Base-by-base conservation (phyloP, 2,797 vertebrate genomes). In the Fratercula arctica region DNA sequence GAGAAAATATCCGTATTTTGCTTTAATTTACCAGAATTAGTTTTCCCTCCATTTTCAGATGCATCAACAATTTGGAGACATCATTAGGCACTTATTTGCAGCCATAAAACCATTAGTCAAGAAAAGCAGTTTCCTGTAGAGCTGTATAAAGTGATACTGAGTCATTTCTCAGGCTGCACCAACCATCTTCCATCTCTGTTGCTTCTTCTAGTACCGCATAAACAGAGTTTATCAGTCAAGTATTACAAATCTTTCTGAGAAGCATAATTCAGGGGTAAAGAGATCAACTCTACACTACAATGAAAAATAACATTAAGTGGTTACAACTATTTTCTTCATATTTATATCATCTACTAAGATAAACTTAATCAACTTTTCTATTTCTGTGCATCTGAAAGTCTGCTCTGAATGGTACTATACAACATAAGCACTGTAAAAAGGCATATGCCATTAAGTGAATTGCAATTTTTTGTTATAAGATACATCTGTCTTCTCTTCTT, bases 1-100 rank as follows among this genome's bases (percentile, higher is more conserved):
- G 37, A 87, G 39, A 51, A 90, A 79, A 81, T 6, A 85, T 13
- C 19, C 1, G 3, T 54, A 69, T 69, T 94, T 82, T 63, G 33
- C 46, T 96, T 87, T 82, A 66, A 79, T 95, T 84, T 75, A 95
- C 61, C 69, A 91, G 64, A 92, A 89, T 89, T 51, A 87, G 51
- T 74, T 83, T 91, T 67, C 51, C 60, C 63, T 78, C 51, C 23
- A 46, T 88, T 93, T 96, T 88, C 79, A 93, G 69, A 81, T 24
- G 43, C 45, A 92, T 82, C 69, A 96, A 87, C 46, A 87, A 81
- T 93, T 74, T 93, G 74, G 54, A 93, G 86, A 82, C 63, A 87
- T 87, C 63, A 37, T 63, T 64, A 83, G 70, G 74, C 43, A 92
- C 41, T 87, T 93, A 87, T 92, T 10, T 87, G 56, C 43, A 85